These are phyloP conservation scores for Chauna torquata DNA, from an alignment of 2,113 vertebrate genomes.

Conservation along the genomic window DNA sequence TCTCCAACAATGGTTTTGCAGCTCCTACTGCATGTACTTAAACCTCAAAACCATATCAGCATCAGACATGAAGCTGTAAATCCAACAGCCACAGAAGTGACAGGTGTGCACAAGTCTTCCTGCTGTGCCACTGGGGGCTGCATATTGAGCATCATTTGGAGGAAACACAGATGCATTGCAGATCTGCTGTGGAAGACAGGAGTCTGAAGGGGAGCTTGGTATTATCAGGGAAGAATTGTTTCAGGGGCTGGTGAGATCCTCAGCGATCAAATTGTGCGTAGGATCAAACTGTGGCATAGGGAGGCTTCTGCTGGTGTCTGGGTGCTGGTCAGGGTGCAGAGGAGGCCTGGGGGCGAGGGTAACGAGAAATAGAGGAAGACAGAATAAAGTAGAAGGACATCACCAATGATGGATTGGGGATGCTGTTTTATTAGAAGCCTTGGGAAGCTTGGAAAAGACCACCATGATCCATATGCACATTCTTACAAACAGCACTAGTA, in stretches of 20 bases:
- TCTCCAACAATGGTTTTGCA: background rate
- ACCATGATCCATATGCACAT: accelerated
- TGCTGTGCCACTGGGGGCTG: background rate
- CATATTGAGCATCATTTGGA: accelerated
- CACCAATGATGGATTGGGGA: accelerated
- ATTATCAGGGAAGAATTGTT: background rate
- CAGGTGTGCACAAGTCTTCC: background rate
- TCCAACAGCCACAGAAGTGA: background rate
- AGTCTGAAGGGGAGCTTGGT: background rate
- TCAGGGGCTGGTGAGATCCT: background rate
- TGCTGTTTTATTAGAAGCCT: background rate
- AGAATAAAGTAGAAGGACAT: background rate
- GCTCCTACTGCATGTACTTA: background rate
- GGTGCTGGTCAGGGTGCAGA: background rate
- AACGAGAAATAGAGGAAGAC: background rate
- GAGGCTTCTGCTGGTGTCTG: background rate
- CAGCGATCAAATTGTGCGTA: background rate
- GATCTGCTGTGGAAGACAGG: background rate
- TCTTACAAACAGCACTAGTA: background rate
- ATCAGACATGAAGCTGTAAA: background rate
- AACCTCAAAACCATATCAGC: background rate
- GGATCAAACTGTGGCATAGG: accelerated
- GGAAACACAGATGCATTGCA: background rate
- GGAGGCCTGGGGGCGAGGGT: background rate
- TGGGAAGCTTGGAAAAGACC: background rate